Conservation (phyloP, 1,140 invertebrate genomes). For the Tenebrio molitor region DNA sequence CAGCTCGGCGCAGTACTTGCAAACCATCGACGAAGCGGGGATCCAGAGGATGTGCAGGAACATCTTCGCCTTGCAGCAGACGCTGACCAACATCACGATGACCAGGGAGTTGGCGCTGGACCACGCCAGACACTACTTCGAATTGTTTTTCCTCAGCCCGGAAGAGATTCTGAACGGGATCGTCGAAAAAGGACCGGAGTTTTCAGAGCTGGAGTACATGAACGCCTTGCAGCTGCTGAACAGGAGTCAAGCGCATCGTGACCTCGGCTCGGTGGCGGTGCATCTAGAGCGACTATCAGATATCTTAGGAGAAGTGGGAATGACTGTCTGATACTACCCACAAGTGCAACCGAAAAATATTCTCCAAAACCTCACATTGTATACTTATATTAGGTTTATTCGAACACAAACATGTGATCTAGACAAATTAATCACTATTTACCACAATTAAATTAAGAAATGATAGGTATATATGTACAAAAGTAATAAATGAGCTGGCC, state of each 20-base stretch:
- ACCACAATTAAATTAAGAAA: too few relatives aligned
- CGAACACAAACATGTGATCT: too few relatives aligned
- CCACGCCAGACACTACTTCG: slow-evolving; percentile 90
- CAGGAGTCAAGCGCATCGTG: slow-evolving; percentile 70
- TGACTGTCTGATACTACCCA: slow-evolving; percentile 75
- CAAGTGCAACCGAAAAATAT: too few relatives aligned
- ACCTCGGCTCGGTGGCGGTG: slow-evolving; percentile 65
- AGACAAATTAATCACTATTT: too few relatives aligned
- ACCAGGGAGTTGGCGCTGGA: slow-evolving; percentile 88
- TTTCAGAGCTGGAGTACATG: slow-evolving; percentile 88
- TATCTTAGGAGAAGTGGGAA: slow-evolving; percentile 77
- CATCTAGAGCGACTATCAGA: slow-evolving; percentile 75
- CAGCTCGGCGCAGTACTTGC: slow-evolving; percentile 84
- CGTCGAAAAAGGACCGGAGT: slow-evolving; percentile 85
- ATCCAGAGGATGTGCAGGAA: slow-evolving; percentile 89
- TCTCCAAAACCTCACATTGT: too few relatives aligned
- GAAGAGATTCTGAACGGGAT: slow-evolving; percentile 89
- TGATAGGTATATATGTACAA: too few relatives aligned
- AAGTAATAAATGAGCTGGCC: too few relatives aligned
- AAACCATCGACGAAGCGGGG: slow-evolving; percentile 83
- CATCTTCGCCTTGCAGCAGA: slow-evolving; percentile 89
- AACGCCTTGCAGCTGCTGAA: slow-evolving; percentile 84
- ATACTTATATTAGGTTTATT: too few relatives aligned
- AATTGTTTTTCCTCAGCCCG: slow-evolving; percentile 86
- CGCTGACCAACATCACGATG: slow-evolving; percentile 87